Percentiles rank a stretch among this genome's conserved stretches.
These are phyloP conservation scores for Phoxinus dragarum DNA, from an alignment of 2,797 vertebrate species.

Conservation along the genomic window DNA sequence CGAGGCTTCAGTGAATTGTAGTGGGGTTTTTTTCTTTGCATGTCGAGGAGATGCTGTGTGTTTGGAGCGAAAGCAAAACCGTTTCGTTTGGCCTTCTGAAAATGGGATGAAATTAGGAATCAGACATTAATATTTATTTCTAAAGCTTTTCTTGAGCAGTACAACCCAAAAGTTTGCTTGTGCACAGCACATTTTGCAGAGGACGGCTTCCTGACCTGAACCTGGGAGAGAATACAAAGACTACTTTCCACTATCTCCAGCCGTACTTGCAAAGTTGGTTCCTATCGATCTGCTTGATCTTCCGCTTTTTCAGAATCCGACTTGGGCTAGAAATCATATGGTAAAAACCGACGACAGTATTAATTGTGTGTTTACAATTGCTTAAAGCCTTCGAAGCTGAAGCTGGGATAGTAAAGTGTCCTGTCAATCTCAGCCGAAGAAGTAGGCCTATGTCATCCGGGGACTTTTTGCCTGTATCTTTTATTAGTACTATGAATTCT, in stretches of 20 bases:
- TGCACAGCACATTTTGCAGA: background rate
- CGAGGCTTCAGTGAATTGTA: background rate
- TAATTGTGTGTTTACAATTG: background rate
- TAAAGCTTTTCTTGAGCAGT: background rate
- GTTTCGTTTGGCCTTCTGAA: background rate
- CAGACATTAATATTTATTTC: background rate
- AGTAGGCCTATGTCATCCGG: too few relatives aligned
- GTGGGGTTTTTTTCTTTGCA: background rate
- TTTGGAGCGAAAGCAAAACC: background rate
- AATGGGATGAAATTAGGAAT: background rate
- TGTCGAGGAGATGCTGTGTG: background rate
- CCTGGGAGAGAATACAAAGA: background rate
- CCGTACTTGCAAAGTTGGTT: background rate
- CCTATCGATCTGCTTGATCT: background rate
- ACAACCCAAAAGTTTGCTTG: background rate
- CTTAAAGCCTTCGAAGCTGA: background rate
- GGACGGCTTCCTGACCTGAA: background rate
- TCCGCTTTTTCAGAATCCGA: background rate
- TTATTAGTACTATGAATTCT: too few relatives aligned
- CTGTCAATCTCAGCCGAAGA: too few relatives aligned
- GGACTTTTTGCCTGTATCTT: too few relatives aligned
- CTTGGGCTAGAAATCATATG: background rate
- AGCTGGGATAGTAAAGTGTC: background rate
- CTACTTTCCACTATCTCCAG: background rate
- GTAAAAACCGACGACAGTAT: background rate